phyloP scores from a whole-genome alignment of 2,797 vertebrate species.

The Danio albolineatus region DNA sequence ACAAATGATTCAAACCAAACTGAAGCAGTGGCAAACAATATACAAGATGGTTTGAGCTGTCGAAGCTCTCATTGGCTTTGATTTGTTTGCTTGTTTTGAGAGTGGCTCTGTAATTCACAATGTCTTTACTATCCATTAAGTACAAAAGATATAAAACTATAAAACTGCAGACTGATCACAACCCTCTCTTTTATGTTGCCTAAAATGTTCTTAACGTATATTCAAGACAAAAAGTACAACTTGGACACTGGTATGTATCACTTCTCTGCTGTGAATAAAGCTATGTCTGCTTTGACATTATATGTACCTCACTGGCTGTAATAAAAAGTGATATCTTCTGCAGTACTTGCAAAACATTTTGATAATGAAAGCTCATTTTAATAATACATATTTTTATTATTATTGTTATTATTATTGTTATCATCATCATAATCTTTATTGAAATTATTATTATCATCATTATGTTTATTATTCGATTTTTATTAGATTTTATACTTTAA shows the following conservation, averaged over 20 bases:
- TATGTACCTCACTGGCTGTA: constrained; percentile 72
- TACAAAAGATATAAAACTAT: constrained; percentile 31
- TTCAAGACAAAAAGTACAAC: constrained; percentile 87
- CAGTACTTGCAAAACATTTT: no score
- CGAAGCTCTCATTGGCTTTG: background rate
- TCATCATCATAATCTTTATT: no score
- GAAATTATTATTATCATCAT: no score
- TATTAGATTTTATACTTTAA: no score
- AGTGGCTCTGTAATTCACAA: background rate
- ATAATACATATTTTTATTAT: no score
- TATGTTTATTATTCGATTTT: no score
- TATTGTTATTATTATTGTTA: no score
- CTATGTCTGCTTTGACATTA: constrained; percentile 86
- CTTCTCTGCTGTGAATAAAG: constrained; percentile 87
- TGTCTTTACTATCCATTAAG: constrained; percentile 33
- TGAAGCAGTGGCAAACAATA: background rate
- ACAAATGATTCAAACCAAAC: background rate
- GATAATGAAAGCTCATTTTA: no score
- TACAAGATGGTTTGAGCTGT: background rate
- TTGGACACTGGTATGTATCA: constrained; percentile 88
- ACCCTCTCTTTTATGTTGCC: constrained; percentile 86
- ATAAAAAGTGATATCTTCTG: no score
- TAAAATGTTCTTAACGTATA: constrained; percentile 85
- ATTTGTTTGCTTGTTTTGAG: constrained; percentile 21
- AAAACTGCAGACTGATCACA: background rate